Evolutionary conservation across 2,888 invertebrate species (phyloP).

Genomic region (Campoletis raptor): DNA sequence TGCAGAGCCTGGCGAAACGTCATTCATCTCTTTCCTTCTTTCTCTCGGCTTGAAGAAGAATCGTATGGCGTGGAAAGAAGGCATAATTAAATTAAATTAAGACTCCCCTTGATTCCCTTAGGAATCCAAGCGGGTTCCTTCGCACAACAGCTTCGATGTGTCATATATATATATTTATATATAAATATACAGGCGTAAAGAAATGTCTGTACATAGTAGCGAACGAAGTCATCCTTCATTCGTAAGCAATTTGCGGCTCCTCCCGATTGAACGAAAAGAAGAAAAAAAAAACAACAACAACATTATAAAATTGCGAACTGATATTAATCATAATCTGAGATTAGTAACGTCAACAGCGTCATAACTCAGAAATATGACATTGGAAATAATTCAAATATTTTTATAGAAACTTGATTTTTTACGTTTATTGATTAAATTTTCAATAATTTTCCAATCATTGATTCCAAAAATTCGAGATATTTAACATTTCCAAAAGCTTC

Average conservation of each 20-base stretch:
- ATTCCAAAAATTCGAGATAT: background rate
- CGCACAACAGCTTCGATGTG: constrained; percentile 31
- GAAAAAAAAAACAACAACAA: constrained; percentile 75
- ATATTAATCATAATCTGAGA: constrained; percentile 81
- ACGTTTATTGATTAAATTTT: background rate
- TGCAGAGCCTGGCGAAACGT: constrained; percentile 68
- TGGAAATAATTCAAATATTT: background rate
- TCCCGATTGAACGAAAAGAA: constrained; percentile 77
- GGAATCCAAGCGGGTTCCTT: constrained; percentile 24
- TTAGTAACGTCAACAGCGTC: constrained; percentile 48
- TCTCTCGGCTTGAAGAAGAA: constrained; percentile 67
- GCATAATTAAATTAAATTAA: constrained; percentile 82
- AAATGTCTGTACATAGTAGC: constrained; percentile 58
- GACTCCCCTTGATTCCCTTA: constrained; percentile 63
- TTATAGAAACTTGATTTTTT: background rate
- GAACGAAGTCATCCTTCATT: constrained; percentile 78
- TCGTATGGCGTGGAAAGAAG: constrained; percentile 76
- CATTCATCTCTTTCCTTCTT: constrained; percentile 76
- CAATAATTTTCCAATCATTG: background rate
- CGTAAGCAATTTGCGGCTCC: constrained; percentile 81
- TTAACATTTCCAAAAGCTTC: background rate
- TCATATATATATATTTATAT: constrained; percentile 23
- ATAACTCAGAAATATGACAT: constrained; percentile 4
- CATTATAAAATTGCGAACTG: constrained; percentile 80
- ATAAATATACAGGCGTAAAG: constrained; percentile 55